Evolutionary conservation across 2,113 vertebrate genomes (phyloP), one percentile per base, ranked within the genome.

Genomic region (Cheilinus undulatus): DNA sequence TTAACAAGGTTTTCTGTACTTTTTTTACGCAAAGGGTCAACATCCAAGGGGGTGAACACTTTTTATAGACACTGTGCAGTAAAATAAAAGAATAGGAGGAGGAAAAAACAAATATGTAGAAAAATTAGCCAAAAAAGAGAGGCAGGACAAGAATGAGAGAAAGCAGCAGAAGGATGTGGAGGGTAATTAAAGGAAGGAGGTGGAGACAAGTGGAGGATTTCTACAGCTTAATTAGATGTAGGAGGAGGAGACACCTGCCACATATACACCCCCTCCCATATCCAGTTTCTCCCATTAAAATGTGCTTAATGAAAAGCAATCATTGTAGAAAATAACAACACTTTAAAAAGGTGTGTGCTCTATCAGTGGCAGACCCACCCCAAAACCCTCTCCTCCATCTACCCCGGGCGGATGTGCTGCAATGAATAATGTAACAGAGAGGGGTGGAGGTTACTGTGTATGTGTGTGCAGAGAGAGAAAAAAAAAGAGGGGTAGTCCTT

Each of bases 391-490:
- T 67, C 59, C 63, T 57, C 53, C 65, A 60, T 72, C 73, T 45
- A 76, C 80, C 54, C 59, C n/a, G 8, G 80, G 78, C 82, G 36
- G 70, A 87, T 73, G 65, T 66, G 61, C 30, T 24, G 23, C 72
- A 51, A 92, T 93, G 91, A 92, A 93, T 93, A 93, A 93, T 92
- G 86, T 80, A 94, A 71, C 40, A 62, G 57, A 74, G 75, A 85
- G 84, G 83, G 79, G 86, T 74, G 79, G 86, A 84, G 86, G 83
- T 76, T 78, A 76, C 59, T 81, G 86, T 76, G 78, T 54, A 26
- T 52, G 50, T 52, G 50, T 52, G 50, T 20, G 15, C 32, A 27
- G 52, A 15, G 17, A 19, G 50, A 14, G 50, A 38, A 30, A 54
- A 43, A 64, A 60, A 69, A 46, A 45, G 23, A 34, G 71, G 54